Evolutionary conservation across 2,113 vertebrate genomes (phyloP).

Genomic region (Chrysochloris asiatica): DNA sequence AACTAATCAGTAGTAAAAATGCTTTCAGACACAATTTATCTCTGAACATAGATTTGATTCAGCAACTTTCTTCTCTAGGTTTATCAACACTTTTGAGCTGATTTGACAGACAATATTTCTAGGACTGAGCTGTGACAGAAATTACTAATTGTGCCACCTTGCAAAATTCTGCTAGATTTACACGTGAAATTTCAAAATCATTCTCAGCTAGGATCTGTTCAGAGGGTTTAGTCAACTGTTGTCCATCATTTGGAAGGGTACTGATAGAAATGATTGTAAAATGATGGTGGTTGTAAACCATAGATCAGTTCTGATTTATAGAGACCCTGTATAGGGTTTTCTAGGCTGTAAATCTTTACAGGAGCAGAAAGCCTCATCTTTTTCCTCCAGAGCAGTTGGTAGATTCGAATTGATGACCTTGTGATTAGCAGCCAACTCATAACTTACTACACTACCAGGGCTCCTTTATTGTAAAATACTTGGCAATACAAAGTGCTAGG

Average conservation of each 20-base stretch:
- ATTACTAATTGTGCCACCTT: constrained; percentile 15
- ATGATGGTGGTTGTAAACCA: no score
- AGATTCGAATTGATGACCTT: no score
- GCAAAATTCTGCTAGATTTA: constrained; percentile 7
- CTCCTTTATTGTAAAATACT: constrained; percentile 53
- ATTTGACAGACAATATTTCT: constrained; percentile 10
- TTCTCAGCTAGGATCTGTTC: constrained; percentile 52
- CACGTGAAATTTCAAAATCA: constrained; percentile 22
- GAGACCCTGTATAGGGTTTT: no score
- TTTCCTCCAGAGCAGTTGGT: no score
- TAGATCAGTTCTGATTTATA: no score
- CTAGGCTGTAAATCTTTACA: no score
- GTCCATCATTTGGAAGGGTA: background rate
- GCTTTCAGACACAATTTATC: constrained; percentile 55
- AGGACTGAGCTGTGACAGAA: background rate
- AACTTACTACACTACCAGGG: no score
- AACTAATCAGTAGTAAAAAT: constrained; percentile 66
- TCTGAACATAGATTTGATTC: constrained; percentile 49
- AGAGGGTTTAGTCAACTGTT: constrained; percentile 4
- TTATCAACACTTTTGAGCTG: constrained; percentile 41
- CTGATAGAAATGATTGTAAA: background rate
- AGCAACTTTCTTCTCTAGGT: constrained; percentile 43
- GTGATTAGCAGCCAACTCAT: no score
- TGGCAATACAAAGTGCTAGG: background rate
- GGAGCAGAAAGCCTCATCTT: no score